These are phyloP conservation scores for Gymnosoma rotundatum DNA, from an alignment of 2,888 invertebrate genomes.

Conservation along the genomic window DNA sequence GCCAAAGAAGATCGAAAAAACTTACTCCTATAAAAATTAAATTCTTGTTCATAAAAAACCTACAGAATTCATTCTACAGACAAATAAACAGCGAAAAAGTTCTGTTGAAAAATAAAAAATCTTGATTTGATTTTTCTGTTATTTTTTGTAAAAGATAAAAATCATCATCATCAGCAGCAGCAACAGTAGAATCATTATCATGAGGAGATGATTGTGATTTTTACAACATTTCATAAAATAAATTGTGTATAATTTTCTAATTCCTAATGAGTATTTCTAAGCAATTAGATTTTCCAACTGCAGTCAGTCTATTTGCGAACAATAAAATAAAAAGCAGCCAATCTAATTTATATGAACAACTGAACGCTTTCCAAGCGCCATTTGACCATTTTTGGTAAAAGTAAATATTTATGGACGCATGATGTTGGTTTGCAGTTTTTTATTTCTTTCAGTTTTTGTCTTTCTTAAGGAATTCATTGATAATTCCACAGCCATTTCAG, in stretches of 20 bases:
- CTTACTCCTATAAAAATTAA: slow-evolving; percentile 67
- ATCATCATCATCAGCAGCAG: slow-evolving; percentile 28
- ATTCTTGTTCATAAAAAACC: slow-evolving; percentile 60
- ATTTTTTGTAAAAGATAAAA: slow-evolving; percentile 39
- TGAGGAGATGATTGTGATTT: slow-evolving; percentile 33
- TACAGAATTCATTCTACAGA: slow-evolving; percentile 49
- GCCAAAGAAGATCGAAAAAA: slow-evolving; percentile 61
- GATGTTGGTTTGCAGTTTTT: neutral
- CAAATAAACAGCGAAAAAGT: slow-evolving; percentile 46
- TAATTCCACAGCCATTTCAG: slow-evolving; percentile 51
- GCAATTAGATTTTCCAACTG: slow-evolving; percentile 59
- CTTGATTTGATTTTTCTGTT: slow-evolving; percentile 33
- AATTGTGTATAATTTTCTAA: slow-evolving; percentile 62
- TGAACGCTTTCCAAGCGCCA: slow-evolving; percentile 69
- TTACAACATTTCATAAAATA: slow-evolving; percentile 63
- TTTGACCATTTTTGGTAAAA: slow-evolving; percentile 69
- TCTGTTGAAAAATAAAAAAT: slow-evolving; percentile 51
- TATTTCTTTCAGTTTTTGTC: slow-evolving; percentile 5
- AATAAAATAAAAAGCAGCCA: neutral
- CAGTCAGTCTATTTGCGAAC: neutral
- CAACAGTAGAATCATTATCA: slow-evolving; percentile 25
- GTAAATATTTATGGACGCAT: slow-evolving; percentile 1
- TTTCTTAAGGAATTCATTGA: slow-evolving; percentile 59
- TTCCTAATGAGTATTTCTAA: slow-evolving; percentile 61
- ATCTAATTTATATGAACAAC: slow-evolving; percentile 63